Evolutionary conservation across 2,888 invertebrate species (phyloP), one percentile per base, ranked within the genome.

Genomic region (Caenorhabditis macrosperma): DNA sequence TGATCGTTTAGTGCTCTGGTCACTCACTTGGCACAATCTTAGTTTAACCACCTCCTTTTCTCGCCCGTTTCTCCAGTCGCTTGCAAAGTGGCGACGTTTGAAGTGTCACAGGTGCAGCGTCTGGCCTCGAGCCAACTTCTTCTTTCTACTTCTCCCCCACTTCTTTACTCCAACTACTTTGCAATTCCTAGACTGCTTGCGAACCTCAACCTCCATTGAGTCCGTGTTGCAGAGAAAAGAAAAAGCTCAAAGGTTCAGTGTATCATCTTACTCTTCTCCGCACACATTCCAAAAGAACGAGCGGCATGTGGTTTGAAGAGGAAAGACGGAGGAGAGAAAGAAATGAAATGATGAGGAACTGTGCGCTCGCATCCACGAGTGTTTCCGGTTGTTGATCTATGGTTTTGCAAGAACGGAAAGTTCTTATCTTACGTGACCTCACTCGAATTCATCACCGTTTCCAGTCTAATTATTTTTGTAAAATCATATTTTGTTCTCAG

Each of bases 231-330:
- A 20, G 22, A 12, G 22, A 35, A 55, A 55, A 26, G 20, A 55
- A 24, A 55, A 59, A 74, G 74, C 46, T 64, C 64, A 64, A 74
- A 74, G 50, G 64, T 50, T 64, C 64, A 64, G 30, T 59, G 64
- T 74, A 64, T 74, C 74, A 74, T 74, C 57, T 74, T 74, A 48
- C 59, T 57, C 41, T 48, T 55, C 57, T 50, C 35, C 33, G 35
- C 55, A 35, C 41, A 44, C 61, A 61, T 54, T 41, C 54, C 59
- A 50, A 33, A 38, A 38, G 38, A 38, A 57, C 38, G 41, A 72
- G 63, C 57, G 41, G 41, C 74, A 59, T 57, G 74, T 64, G 72
- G 26, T 72, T 71, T 60, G 33, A 46, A 57, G 59, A 46, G n/a
- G 55, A 20, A 28, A 52, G 15, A 5, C 17, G 54, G 30, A 30